phyloP scores from a whole-genome alignment of 2,113 vertebrate species.

The Lasiurus cinereus region DNA sequence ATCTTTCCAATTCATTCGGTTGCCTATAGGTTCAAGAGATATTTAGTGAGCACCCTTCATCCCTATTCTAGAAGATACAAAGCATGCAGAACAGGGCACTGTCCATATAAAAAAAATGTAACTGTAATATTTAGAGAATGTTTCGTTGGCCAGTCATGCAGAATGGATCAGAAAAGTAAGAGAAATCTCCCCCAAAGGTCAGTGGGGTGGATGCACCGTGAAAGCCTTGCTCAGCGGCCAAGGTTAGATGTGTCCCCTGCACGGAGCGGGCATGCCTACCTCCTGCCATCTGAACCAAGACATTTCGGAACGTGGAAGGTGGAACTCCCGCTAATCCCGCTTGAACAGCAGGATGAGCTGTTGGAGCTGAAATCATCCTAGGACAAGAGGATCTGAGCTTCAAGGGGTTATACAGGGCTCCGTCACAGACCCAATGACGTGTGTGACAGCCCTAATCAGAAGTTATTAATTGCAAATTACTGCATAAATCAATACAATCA shows the following conservation, averaged over 20 bases:
- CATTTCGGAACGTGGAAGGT: not conserved
- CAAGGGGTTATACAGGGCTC: not conserved
- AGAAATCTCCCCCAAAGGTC: not conserved
- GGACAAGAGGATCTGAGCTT: not conserved
- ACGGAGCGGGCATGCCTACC: rapidly evolving
- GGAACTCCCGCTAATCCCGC: rapidly evolving
- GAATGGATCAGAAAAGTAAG: not conserved
- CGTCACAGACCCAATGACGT: not conserved
- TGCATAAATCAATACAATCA: not conserved
- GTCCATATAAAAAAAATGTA: not conserved
- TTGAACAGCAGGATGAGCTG: not conserved
- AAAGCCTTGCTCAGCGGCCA: not conserved
- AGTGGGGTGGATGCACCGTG: not conserved
- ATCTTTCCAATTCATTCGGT: not conserved
- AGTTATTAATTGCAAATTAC: not conserved
- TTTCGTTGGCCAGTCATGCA: not conserved
- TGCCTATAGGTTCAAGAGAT: not conserved
- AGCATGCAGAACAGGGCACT: not conserved
- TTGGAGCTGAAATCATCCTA: not conserved
- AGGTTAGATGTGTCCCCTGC: not conserved
- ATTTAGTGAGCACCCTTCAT: not conserved
- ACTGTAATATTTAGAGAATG: not conserved
- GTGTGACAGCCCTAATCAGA: not conserved
- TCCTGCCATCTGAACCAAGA: not conserved
- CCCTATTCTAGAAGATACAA: rapidly evolving